These are phyloP conservation scores for Pelecanus crispus DNA, from an alignment of 2,113 vertebrate species.

Conservation along the genomic window DNA sequence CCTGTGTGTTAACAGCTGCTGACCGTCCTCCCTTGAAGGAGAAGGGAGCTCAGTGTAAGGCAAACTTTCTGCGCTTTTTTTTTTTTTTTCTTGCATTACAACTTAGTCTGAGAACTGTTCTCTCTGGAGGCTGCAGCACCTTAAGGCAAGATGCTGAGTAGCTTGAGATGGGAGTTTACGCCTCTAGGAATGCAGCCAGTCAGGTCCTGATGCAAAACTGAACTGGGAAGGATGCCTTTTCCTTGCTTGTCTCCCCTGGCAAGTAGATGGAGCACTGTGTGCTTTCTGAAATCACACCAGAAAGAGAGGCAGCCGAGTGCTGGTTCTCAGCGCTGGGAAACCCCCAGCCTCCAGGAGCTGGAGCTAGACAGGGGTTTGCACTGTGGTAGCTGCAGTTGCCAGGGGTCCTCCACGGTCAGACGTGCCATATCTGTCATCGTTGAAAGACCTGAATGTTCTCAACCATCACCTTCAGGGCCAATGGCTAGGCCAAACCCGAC, in stretches of 20 bases:
- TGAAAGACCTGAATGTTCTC: not conserved
- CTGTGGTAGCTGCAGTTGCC: not conserved
- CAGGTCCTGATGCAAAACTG: constrained; percentile 52
- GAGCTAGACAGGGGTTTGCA: not conserved
- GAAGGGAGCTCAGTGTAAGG: not conserved
- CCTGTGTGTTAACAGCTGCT: not conserved
- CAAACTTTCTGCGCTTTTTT: not conserved
- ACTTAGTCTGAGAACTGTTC: constrained; percentile 1
- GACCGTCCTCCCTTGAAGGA: not conserved
- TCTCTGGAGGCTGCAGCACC: not conserved
- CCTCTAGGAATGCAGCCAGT: constrained; percentile 34
- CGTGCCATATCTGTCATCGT: fast-evolving
- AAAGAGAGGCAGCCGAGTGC: not conserved
- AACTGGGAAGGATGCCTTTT: not conserved
- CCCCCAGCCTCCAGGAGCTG: not conserved
- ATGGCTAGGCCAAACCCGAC: not conserved
- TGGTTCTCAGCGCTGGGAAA: not conserved
- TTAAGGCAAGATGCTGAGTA: constrained; percentile 41
- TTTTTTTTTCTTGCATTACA: not conserved
- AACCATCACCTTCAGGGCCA: not conserved
- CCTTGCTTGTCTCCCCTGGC: not conserved
- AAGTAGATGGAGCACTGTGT: not conserved
- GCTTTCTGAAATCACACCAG: not conserved
- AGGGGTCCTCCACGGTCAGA: not conserved
- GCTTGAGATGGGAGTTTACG: constrained; percentile 16